A percentile compares a stretch with the other conserved stretches of the same genome.
phyloP scores from a whole-genome alignment of 2,797 vertebrate species.

The Chaetodon trifasciatus region DNA sequence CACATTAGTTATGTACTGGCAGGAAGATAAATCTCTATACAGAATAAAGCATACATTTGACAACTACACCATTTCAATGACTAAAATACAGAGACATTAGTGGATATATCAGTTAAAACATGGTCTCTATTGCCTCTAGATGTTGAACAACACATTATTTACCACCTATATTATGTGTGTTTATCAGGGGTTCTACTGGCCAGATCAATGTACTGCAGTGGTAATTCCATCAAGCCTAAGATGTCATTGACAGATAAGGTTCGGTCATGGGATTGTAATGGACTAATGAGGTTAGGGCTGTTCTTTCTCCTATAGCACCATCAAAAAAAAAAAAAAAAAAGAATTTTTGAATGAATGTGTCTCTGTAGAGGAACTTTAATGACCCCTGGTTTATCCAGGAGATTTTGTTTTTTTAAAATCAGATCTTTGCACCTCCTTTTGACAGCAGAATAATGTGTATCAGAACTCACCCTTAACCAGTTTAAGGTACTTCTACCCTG shows the following conservation, averaged over 20 bases:
- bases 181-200: neutral
- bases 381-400: conserved; percentile 8
- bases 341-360: conserved; percentile 18
- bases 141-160: neutral
- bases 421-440: neutral
- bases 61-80: too few species aligned
- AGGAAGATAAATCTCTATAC: too few species aligned
- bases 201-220: neutral
- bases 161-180: neutral
- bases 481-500: neutral
- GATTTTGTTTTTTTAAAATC: neutral
- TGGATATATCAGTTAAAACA: neutral
- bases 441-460: neutral
- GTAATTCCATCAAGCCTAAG: neutral
- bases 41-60: too few species aligned
- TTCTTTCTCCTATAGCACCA: neutral
- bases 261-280: neutral
- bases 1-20: too few species aligned
- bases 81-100: too few species aligned
- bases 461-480: neutral
- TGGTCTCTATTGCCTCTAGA: too few species aligned
- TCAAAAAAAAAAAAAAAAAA: neutral
- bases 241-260: conserved; percentile 7
- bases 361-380: conserved; percentile 13
- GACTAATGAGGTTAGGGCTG: conserved; percentile 16